Evolutionary conservation across 2,113 vertebrate genomes (phyloP), one percentile per base, ranked within the genome.

Genomic region (Hymenochirus boettgeri): DNA sequence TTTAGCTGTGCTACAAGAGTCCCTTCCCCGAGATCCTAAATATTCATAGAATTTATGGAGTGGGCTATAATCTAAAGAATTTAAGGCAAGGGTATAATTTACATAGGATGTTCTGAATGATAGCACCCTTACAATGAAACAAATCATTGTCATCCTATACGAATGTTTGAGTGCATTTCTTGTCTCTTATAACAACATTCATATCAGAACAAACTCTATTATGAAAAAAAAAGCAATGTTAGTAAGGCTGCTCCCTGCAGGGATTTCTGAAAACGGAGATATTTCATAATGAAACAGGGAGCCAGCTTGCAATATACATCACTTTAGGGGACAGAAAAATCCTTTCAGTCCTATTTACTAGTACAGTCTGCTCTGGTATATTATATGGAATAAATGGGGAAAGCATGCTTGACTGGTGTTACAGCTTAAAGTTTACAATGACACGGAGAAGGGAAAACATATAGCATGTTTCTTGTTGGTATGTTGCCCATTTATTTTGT

Each of bases 131-230:
- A 18, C 1, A 33, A 26, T 53, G 29, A 53, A 62, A 39, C 8
- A 25, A 15, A 52, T 52, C 27, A 52, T 12, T 51, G 29, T 15
- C 24, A 29, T 29, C 29, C 2, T 4, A 45, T 29, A 24, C 42
- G 24, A 5, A 27, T 61, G 42, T 23, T n/a, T 50, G 18, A n/a
- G 47, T 61, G 17, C 26, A 22, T 51, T 23, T 7, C 5, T 62
- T 52, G 4, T 25, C 17, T 53, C 35, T 29, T 61, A 29, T 48
- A 35, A 15, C 48, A 52, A 23, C 31, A 33, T 52, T 24, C 22
- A 39, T 42, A 54, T 42, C 48, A 42, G 31, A 12, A 51, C n/a
- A 42, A 52, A 53, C 18, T 62, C n/a, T 24, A 52, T 51, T 35
- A 50, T 51, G 12, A 50, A 62, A 45, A 48, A 18, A 11, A 22